phyloP scores from a whole-genome alignment of 2,113 vertebrate genomes.

The Hucho hucho region DNA sequence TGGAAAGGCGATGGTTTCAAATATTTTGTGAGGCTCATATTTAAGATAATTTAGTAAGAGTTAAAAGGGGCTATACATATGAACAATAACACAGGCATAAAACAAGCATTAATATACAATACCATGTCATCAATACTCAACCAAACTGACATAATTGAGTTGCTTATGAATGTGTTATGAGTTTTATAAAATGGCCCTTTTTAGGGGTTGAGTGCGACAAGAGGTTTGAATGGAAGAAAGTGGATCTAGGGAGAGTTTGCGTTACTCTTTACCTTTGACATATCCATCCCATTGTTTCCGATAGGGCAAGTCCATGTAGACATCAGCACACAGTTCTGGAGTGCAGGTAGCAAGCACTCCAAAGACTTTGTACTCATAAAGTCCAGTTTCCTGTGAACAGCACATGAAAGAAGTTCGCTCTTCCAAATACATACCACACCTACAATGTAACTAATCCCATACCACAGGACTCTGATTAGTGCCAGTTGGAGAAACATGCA shows the following conservation, averaged over 20 bases:
- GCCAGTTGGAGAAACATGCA: not conserved
- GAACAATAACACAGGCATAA: too few relatives aligned
- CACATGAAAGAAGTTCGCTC: conserved; percentile 25
- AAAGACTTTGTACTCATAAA: conserved; percentile 91
- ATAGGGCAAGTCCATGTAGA: conserved; percentile 91
- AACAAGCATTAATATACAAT: too few relatives aligned
- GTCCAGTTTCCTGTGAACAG: conserved; percentile 77
- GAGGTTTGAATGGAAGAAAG: not conserved
- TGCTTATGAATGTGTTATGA: not conserved
- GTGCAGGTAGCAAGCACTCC: conserved; percentile 74
- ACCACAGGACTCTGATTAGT: conserved; percentile 32
- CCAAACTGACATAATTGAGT: not conserved
- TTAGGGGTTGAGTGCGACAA: not conserved
- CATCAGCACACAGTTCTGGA: conserved; percentile 78
- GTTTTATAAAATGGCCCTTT: not conserved
- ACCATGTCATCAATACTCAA: too few relatives aligned
- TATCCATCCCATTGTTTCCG: conserved; percentile 88
- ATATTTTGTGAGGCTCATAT: too few relatives aligned
- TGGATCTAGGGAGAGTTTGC: not conserved
- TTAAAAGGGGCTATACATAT: too few relatives aligned
- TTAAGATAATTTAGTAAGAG: too few relatives aligned
- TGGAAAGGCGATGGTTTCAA: too few relatives aligned
- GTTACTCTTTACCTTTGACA: conserved; percentile 78
- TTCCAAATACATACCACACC: conserved; percentile 28
- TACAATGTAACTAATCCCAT: conserved; percentile 29